Conservation (phyloP, 2,797 vertebrate genomes). For the Amblyraja radiata region DNA sequence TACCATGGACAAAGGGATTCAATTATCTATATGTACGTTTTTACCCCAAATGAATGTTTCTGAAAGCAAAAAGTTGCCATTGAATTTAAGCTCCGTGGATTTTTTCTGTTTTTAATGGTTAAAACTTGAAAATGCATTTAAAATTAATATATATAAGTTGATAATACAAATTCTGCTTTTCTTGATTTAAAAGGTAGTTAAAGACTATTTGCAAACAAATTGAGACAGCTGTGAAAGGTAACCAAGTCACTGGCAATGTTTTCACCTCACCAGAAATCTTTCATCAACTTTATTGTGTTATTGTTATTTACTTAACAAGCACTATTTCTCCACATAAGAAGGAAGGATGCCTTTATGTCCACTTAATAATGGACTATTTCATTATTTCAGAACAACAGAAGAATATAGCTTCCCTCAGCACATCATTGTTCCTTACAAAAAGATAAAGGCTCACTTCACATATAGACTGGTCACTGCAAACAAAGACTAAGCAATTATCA, state of each 20-base stretch:
- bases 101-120: too few species aligned
- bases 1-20: too few species aligned
- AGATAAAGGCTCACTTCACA: neutral
- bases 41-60: too few species aligned
- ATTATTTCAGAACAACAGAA: constrained; percentile 11
- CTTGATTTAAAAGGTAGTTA: neutral
- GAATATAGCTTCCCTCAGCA: neutral
- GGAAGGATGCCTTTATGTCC: neutral
- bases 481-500: constrained; percentile 35
- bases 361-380: neutral
- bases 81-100: too few species aligned
- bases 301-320: neutral
- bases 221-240: neutral
- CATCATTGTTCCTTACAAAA: constrained; percentile 2
- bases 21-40: too few species aligned
- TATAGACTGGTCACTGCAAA: constrained; percentile 38
- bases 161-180: neutral
- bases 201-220: neutral
- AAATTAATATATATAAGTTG: neutral
- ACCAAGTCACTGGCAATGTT: neutral
- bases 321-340: neutral
- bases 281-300: too few species aligned
- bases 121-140: neutral
- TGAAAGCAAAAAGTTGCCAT: too few species aligned
- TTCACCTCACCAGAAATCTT: neutral